phyloP scores from a whole-genome alignment of 2,797 vertebrate genomes.

The Centroberyx gerrardi region DNA sequence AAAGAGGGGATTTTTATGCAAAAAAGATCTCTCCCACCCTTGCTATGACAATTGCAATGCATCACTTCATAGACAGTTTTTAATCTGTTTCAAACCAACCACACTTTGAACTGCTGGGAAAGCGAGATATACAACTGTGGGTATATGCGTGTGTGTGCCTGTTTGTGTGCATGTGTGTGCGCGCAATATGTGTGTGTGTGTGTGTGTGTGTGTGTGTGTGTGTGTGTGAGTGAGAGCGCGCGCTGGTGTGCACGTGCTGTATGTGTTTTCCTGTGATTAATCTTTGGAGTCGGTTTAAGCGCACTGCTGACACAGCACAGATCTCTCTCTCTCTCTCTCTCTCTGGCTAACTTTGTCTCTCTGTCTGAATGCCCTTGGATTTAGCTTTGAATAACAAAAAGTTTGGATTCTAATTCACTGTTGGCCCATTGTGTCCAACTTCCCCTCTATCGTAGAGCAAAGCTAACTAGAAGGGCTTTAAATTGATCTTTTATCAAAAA shows the following conservation, averaged over 20 bases:
- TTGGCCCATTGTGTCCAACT: conserved; percentile 62
- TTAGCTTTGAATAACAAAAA: conserved; percentile 83
- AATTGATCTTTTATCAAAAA: conserved; percentile 52
- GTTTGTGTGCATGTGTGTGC: conserved; percentile 31
- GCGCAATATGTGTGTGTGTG: conserved; percentile 19
- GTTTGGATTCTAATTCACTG: conserved; percentile 73
- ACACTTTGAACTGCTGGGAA: conserved; percentile 87
- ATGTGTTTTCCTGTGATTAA: conserved; percentile 86
- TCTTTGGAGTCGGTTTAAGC: conserved; percentile 86
- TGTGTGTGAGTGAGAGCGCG: conserved; percentile 22
- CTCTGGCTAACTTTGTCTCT: conserved; percentile 77
- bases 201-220: conserved; percentile 22
- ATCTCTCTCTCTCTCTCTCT: conserved; percentile 66
- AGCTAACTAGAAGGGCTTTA: conserved; percentile 26
- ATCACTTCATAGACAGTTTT: conserved; percentile 89
- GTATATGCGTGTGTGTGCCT: conserved; percentile 61
- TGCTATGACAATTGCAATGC: conserved; percentile 88
- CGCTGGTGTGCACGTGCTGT: conserved; percentile 67
- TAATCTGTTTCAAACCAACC: conserved; percentile 88
- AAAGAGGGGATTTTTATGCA: conserved; percentile 85
- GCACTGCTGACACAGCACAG: conserved; percentile 85
- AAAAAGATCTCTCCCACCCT: conserved; percentile 83
- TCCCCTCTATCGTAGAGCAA: conserved; percentile 2
- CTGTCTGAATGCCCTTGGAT: conserved; percentile 80
- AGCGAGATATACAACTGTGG: conserved; percentile 83